These are phyloP conservation scores for Macrosoma leucophasiata DNA, from an alignment of 2,888 invertebrate species.

Conservation along the genomic window DNA sequence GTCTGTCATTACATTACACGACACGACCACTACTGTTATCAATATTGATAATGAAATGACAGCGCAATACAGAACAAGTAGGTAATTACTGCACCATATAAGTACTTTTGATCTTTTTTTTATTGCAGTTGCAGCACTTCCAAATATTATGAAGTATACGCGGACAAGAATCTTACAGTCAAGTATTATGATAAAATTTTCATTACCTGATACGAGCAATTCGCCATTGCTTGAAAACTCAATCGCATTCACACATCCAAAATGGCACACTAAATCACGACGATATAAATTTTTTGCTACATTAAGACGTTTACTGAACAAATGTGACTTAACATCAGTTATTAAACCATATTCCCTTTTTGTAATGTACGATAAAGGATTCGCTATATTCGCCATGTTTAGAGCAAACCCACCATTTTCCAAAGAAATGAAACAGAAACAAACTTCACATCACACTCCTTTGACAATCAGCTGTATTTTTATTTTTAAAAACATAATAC, in stretches of 20 bases:
- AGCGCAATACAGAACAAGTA: slow-evolving; percentile 5
- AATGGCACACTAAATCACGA: slow-evolving; percentile 91
- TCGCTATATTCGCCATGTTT: slow-evolving; percentile 70
- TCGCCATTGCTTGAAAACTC: slow-evolving; percentile 94
- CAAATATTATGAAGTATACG: too few relatives aligned
- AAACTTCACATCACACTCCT: slow-evolving; percentile 34
- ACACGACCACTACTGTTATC: slow-evolving; percentile 15
- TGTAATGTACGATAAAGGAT: slow-evolving; percentile 76
- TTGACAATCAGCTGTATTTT: slow-evolving; percentile 65
- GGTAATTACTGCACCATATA: too few relatives aligned
- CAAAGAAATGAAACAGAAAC: slow-evolving; percentile 34
- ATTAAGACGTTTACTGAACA: slow-evolving; percentile 78
- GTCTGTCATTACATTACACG: too few relatives aligned
- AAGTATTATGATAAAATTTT: slow-evolving; percentile 6
- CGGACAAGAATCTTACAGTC: too few relatives aligned
- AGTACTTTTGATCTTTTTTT: too few relatives aligned
- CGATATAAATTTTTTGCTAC: slow-evolving; percentile 85
- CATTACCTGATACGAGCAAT: slow-evolving; percentile 89
- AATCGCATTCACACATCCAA: slow-evolving; percentile 97
- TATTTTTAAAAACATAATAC: slow-evolving; percentile 53
- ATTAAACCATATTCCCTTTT: slow-evolving; percentile 78
- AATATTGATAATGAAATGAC: slow-evolving; percentile 13
- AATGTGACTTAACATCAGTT: slow-evolving; percentile 74
- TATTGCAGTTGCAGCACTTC: too few relatives aligned
- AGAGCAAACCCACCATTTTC: slow-evolving; percentile 61